Evolutionary conservation across 2,113 vertebrate species (phyloP), one percentile per base, ranked within the genome.

Genomic region (Podocnemis expansa): DNA sequence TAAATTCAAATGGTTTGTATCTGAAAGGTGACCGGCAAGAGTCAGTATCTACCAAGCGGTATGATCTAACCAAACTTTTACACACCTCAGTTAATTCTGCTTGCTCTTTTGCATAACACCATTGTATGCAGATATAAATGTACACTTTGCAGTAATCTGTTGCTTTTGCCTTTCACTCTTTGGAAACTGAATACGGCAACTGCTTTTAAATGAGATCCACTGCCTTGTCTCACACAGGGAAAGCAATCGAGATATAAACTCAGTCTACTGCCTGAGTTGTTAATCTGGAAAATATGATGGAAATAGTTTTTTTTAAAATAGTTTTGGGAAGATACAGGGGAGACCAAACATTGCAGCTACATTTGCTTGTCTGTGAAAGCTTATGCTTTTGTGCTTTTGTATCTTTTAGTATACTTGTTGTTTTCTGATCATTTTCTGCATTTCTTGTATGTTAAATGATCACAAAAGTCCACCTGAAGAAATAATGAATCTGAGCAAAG

Each of bases 1-100:
- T 98, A 95, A 98, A 98, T 97, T 97, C 97, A 97, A 98, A 98
- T 98, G 98, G 93, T 99, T 99, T 99, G 98, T 99, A 98, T 99
- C 99, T 99, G 98, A 98, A 99, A 99, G 99, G 99, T 99, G 98
- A 98, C 99, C 98, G 99, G 98, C 99, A 99, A 98, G 98, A 98
- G 99, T 99, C 98, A 99, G 96, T 99, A 98, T 98, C 99, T 98
- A 95, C 99, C 98, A 98, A 98, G 99, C 98, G 99, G 99, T 99
- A 99, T 99, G 99, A 99, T 98, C 98, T 98, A 98, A 98, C 98
- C 98, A 97, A 94, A 98, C 97, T 99, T 98, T 98, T 98, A 97
- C 97, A 97, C 98, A 98, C 98, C 92, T 97, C 98, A 97, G 97
- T 93, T 97, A 98, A 97, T 98, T 98, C 98, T 99, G 98, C 98